A percentile compares a stretch with the other conserved stretches of the same genome.
Conservation (phyloP, 2,888 invertebrate genomes). For the Gastracanthus pulcherrimus region DNA sequence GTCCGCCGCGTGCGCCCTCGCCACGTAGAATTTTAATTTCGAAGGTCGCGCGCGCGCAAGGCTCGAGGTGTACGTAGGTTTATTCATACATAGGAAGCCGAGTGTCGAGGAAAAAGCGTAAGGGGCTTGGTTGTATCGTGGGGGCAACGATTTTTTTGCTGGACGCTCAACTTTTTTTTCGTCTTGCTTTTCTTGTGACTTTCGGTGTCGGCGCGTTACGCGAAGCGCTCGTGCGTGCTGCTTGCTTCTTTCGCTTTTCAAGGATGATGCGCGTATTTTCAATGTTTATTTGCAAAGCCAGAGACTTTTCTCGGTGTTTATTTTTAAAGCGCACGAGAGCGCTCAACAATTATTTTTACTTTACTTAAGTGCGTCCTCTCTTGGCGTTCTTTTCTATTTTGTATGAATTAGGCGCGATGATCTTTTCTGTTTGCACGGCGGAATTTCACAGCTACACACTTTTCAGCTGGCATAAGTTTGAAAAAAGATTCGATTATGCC, state of each 20-base stretch:
- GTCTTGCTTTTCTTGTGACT: not conserved
- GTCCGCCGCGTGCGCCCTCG: not conserved
- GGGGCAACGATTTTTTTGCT: no score
- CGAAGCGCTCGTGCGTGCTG: no score
- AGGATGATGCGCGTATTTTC: not conserved
- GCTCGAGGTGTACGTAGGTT: no score
- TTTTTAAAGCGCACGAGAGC: not conserved
- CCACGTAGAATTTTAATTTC: constrained; percentile 8
- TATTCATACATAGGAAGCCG: no score
- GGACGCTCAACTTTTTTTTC: no score
- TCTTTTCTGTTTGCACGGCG: not conserved
- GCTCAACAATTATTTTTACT: constrained; percentile 11
- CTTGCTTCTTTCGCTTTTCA: constrained; percentile 2
- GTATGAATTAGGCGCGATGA: not conserved
- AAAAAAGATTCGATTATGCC: not conserved
- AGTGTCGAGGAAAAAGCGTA: no score
- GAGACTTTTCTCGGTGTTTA: not conserved
- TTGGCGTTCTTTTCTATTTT: not conserved
- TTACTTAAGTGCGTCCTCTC: not conserved
- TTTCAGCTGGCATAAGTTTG: no score
- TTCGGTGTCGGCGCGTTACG: not conserved
- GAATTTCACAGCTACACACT: not conserved
- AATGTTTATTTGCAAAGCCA: no score
- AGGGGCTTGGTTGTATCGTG: no score
- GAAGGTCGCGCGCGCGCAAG: not conserved